These are phyloP conservation scores for Triplophysa yarkandensis DNA, from an alignment of 2,797 vertebrate genomes.

Conservation along the genomic window DNA sequence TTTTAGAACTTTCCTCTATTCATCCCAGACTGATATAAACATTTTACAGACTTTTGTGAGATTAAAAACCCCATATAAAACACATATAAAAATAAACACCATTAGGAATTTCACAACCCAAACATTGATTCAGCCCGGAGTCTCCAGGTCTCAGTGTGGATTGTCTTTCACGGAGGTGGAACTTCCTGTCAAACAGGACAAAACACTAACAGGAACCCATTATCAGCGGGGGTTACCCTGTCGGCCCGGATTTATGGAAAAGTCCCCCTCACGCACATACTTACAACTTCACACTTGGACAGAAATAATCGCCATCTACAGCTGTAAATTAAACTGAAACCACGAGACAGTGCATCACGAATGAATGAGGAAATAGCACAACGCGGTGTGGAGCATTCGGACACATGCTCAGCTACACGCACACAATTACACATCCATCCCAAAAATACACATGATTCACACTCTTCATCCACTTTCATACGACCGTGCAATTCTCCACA, in stretches of 20 bases:
- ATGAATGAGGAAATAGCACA: constrained; percentile 4
- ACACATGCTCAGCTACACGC: neutral
- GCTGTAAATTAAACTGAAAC: neutral
- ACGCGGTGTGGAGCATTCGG: neutral
- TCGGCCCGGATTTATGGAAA: constrained; percentile 40
- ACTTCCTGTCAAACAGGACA: constrained; percentile 52
- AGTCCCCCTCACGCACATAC: constrained; percentile 24
- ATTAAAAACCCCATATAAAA: too few species aligned
- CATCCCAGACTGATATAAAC: too few species aligned
- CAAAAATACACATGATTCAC: constrained; percentile 40
- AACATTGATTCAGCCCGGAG: constrained; percentile 2
- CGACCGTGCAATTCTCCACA: constrained; percentile 63
- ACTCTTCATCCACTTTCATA: constrained; percentile 66
- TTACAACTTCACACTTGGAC: neutral
- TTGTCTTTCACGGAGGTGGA: constrained; percentile 42
- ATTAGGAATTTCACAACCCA: neutral
- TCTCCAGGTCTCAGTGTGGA: constrained; percentile 11
- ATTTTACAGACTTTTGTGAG: too few species aligned
- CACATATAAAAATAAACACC: too few species aligned
- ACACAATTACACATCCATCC: neutral
- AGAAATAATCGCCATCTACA: neutral
- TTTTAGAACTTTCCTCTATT: too few species aligned
- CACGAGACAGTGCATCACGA: constrained; percentile 3
- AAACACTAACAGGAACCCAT: constrained; percentile 52
- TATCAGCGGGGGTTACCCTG: constrained; percentile 44